Conservation (phyloP, 1,140 invertebrate genomes). For the Phymorhynchus buccinoides region DNA sequence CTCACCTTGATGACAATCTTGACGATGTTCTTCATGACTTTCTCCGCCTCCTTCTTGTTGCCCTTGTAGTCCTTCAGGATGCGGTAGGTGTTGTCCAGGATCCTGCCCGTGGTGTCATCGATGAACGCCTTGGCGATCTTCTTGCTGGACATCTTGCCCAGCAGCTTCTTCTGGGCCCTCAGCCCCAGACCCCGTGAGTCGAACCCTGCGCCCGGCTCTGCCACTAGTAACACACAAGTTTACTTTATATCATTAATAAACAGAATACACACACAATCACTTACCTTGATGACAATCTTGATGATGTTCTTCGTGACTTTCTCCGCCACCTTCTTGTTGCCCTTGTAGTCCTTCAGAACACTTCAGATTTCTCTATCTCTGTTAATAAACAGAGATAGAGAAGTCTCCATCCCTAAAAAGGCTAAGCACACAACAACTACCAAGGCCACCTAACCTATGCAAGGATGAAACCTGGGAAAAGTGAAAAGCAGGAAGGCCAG, state of each 20-base stretch:
- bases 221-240: conserved; percentile 56
- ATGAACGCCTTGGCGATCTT: conserved; percentile 92
- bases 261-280: too few species aligned
- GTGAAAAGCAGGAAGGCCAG: too few species aligned
- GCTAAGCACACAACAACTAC: too few species aligned
- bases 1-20: conserved; percentile 92
- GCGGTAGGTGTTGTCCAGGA: conserved; percentile 90
- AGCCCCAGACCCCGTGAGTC: conserved; percentile 80
- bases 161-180: conserved; percentile 95
- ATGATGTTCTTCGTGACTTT: conserved; percentile 97
- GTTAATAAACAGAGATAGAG: too few species aligned
- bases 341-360: conserved; percentile 84
- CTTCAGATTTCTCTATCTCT: too few species aligned
- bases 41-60: conserved; percentile 94
- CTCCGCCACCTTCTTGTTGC: conserved; percentile 92
- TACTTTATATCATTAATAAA: too few species aligned
- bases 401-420: too few species aligned
- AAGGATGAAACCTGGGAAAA: too few species aligned
- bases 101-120: conserved; percentile 89
- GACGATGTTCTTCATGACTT: conserved; percentile 95
- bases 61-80: conserved; percentile 84
- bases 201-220: conserved; percentile 70
- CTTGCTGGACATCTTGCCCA: conserved; percentile 89
- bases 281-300: conserved; percentile 94
- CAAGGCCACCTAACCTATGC: too few species aligned